Percentiles rank a stretch among this genome's conserved stretches.
phyloP scores from a whole-genome alignment of 2,797 vertebrate species.

The Agapornis canus region DNA sequence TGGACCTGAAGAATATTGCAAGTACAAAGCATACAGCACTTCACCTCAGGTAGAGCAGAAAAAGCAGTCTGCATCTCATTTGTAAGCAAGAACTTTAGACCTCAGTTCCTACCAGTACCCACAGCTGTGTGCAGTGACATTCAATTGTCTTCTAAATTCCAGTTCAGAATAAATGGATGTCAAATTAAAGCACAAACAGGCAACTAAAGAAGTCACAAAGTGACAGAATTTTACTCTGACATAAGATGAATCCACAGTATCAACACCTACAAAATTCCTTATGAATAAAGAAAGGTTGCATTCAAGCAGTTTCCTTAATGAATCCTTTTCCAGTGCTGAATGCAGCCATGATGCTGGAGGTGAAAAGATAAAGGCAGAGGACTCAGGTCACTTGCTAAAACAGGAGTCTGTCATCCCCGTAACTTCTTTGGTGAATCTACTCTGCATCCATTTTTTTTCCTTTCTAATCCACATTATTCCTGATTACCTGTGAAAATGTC shows the following conservation, averaged over 20 bases:
- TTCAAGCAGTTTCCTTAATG: not conserved
- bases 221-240: conserved; percentile 13
- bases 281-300: not conserved
- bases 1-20: not conserved
- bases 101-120: not conserved
- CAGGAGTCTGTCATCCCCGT: not conserved
- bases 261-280: not conserved
- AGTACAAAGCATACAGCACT: not conserved
- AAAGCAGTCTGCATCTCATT: not conserved
- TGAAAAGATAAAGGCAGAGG: conserved; percentile 17
- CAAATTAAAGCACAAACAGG: conserved; percentile 18
- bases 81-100: conserved; percentile 6
- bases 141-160: conserved; percentile 1
- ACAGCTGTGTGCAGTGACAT: not conserved
- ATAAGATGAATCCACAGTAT: not conserved
- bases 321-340: conserved; percentile 9
- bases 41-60: not conserved
- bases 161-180: not conserved
- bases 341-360: not conserved
- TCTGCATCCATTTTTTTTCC: not conserved
- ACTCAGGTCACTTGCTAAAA: not conserved
- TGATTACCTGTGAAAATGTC: not conserved
- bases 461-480: not conserved
- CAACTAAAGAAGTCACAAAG: conserved; percentile 2
- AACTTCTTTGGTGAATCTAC: not conserved